Conservation (phyloP, 2,113 vertebrate genomes). For the Arenaria interpres region DNA sequence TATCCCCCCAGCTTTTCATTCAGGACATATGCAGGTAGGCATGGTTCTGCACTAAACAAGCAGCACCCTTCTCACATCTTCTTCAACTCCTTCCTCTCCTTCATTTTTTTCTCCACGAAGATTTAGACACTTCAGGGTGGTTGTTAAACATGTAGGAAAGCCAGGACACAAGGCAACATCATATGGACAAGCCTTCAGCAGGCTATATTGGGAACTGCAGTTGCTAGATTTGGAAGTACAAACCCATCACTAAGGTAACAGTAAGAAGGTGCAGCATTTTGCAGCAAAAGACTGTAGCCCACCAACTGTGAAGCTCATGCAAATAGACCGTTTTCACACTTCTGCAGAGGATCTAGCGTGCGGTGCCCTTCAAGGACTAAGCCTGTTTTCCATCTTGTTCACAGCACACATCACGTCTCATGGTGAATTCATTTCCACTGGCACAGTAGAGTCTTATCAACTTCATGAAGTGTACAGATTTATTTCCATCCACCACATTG, state of each 20-base stretch:
- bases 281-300: not conserved
- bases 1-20: not conserved
- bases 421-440: not conserved
- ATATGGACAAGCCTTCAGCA: not conserved
- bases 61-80: not conserved
- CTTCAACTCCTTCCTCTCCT: not conserved
- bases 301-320: not conserved
- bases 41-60: not conserved
- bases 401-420: not conserved
- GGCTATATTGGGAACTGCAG: not conserved
- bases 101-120: not conserved
- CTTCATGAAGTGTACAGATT: not conserved
- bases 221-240: not conserved
- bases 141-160: not conserved
- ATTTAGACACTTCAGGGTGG: not conserved
- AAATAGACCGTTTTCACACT: not conserved
- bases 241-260: slow-evolving; percentile 32
- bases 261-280: not conserved
- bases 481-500: not conserved
- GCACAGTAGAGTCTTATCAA: not conserved
- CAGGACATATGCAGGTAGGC: not conserved
- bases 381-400: not conserved
- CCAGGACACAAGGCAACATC: not conserved
- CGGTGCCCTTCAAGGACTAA: not conserved
- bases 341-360: not conserved